Conservation (phyloP, 2,113 vertebrate genomes). For the Murina feae region DNA sequence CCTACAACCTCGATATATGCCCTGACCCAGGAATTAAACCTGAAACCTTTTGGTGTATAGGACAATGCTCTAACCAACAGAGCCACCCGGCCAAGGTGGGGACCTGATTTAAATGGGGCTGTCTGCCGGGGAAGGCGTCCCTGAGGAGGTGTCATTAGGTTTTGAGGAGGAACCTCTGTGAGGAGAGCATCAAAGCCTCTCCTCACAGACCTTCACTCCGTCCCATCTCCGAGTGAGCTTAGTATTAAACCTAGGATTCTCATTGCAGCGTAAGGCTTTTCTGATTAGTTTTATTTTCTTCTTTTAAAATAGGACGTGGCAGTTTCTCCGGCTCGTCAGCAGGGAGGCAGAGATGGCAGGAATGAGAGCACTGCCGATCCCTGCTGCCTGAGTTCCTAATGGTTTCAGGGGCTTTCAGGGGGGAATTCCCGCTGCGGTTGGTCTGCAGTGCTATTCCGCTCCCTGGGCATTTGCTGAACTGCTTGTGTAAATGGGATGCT, state of each 20-base stretch:
- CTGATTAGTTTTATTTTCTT: conserved; percentile 57
- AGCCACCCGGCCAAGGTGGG: neutral
- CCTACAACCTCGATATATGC: neutral
- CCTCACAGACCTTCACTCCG: neutral
- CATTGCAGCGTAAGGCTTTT: neutral
- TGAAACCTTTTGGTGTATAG: neutral
- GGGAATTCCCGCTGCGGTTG: conserved; percentile 16
- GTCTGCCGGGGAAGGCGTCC: neutral
- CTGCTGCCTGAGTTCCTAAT: neutral
- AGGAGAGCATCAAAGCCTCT: neutral
- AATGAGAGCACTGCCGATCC: neutral
- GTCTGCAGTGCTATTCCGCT: neutral
- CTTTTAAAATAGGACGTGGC: conserved; percentile 11
- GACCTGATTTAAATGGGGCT: neutral
- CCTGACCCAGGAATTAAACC: neutral
- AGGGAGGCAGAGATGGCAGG: neutral
- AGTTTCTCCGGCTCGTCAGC: neutral
- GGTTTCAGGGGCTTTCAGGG: neutral
- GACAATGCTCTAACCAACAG: neutral
- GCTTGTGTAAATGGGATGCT: conserved; percentile 19
- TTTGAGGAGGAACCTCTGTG: neutral
- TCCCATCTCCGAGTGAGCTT: neutral
- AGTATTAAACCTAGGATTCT: neutral
- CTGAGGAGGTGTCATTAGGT: neutral
- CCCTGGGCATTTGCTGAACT: neutral